Evolutionary conservation across 1,140 invertebrate species (phyloP).

Genomic region (Helicoverpa armigera): DNA sequence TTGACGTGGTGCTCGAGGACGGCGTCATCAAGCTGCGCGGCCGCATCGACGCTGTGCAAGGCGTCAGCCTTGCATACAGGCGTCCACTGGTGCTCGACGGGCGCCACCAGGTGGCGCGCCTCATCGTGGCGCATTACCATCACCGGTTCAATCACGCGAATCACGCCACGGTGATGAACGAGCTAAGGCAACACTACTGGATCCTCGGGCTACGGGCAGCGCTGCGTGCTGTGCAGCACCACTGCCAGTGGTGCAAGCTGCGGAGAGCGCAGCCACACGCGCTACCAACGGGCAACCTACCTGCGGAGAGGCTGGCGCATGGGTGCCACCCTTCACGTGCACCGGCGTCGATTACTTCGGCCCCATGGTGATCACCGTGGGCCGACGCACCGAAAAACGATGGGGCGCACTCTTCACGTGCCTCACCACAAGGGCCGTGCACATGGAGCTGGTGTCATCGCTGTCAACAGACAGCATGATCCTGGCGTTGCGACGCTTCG

Average conservation of each 20-base stretch:
- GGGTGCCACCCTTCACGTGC: not conserved
- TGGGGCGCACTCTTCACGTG: not conserved
- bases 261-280: not conserved
- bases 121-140: no score
- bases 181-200: not conserved
- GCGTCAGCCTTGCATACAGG: no score
- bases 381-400: not conserved
- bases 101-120: no score
- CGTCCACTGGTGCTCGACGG: no score
- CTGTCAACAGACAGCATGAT: slow-evolving; percentile 3
- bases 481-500: not conserved
- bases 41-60: no score
- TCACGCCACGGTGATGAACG: not conserved
- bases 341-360: not conserved
- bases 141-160: no score
- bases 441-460: not conserved
- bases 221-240: not conserved
- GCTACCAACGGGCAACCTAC: not conserved
- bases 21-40: no score
- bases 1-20: no score
- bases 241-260: not conserved
- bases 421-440: not conserved
- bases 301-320: not conserved
- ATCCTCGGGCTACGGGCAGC: not conserved
- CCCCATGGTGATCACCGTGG: not conserved